Evolutionary conservation across 2,888 invertebrate species (phyloP), one percentile per base, ranked within the genome.

Genomic region (Lithophane socia): DNA sequence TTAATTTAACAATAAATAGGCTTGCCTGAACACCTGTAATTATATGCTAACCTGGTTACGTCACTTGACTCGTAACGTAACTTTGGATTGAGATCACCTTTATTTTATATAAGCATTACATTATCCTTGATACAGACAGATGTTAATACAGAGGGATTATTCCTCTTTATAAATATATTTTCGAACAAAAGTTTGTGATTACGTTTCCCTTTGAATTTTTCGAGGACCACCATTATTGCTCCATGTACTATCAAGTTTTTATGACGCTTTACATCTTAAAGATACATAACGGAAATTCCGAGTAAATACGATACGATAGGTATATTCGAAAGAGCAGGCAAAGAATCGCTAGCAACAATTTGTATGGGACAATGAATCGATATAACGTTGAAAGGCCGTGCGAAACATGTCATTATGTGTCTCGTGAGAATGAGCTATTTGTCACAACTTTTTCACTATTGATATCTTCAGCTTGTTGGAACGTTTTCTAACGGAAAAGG

Each of bases 361-460:
- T 84, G 44, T 73, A 80, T 60, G 37, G 69, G 12, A 42, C 24
- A 18, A 68, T 65, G 64, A 74, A 78, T 83, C 67, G 47, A 83
- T 84, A 49, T 10, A 64, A 29, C 61, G 44, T 64, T 79, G 75
- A 64, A 80, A 70, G 61, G 66, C 61, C 24, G 73, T 49, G 66
- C 47, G 65, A 63, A 61, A 73, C 70, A 73, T 70, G 75, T 63
- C 73, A 76, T 54, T 69, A 67, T 68, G 65, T 37, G 21, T 71
- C 42, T 58, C 56, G n/a, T 74, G 64, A 71, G 87, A 84, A 75
- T 75, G 42, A 47, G 61, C 67, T 58, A 85, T 87, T 85, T 87
- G 87, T 87, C 87, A 84, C 65, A 85, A 87, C 75, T 87, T 73
- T 67, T 80, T 73, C 67, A 47, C 67, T 72, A 75, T 85, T 75